A percentile compares a stretch with the other conserved stretches of the same genome.
Conservation (phyloP, 1,140 invertebrate species). For the Sinella curviseta region DNA sequence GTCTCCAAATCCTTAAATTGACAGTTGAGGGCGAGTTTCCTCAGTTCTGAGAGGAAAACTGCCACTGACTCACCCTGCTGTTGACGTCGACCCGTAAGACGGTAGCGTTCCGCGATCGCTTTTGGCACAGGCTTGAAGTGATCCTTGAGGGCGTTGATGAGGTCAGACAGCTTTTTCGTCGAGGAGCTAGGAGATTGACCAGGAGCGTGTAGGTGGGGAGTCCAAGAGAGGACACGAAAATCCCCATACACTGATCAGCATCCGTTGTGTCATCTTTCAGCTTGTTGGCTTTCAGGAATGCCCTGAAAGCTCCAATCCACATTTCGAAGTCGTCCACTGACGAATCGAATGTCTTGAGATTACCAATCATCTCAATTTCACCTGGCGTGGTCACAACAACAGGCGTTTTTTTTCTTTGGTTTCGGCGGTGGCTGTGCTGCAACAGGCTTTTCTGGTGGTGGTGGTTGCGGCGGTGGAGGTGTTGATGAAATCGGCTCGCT, state of each 20-base stretch:
- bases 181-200: background rate
- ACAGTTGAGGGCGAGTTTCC: slow-evolving; percentile 39
- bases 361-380: no score
- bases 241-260: background rate
- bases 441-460: no score
- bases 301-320: no score
- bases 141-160: background rate
- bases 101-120: slow-evolving; percentile 36
- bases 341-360: no score
- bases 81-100: slow-evolving; percentile 36
- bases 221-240: slow-evolving; percentile 16
- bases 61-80: slow-evolving; percentile 33
- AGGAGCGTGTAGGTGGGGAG: slow-evolving; percentile 27
- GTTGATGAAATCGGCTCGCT: no score
- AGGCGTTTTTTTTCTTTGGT: no score
- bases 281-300: slow-evolving; percentile 16
- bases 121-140: slow-evolving; percentile 38
- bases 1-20: slow-evolving; percentile 39
- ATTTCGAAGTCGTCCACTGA: no score
- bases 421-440: no score
- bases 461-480: no score
- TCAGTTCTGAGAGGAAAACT: slow-evolving; percentile 36
- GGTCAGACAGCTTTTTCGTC: background rate
- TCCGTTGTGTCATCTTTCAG: background rate
- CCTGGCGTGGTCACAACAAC: no score